Evolutionary conservation across 2,888 invertebrate species (phyloP), one percentile per base, ranked within the genome.

Genomic region (Stenotaenia linearis): DNA sequence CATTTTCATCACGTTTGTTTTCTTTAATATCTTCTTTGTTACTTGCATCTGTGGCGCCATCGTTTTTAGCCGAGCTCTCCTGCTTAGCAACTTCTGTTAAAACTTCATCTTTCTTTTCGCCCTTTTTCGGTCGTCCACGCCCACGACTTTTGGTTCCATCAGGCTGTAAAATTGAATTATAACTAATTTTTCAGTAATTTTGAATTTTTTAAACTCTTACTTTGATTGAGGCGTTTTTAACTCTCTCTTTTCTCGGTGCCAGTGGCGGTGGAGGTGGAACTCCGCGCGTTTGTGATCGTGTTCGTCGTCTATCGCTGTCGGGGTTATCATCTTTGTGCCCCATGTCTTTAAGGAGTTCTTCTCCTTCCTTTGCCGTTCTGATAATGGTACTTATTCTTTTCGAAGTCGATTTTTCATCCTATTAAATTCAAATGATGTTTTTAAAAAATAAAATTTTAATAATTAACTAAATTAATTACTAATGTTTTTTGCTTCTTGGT

Each of bases 361-460:
- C 78, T 30, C 78, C 69, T 78, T 78, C 78, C 32, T 69, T 25
- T n/a, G 78, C 69, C n/a, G 78, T 78, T 35, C 78, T 28, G n/a
- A 9, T n/a, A 32, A 9, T 78, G 7, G 69, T 69, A 32, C 78
- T 78, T 69, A 69, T 69, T 78, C 78, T 12, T 45, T 78, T 78
- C n/a, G 37, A n/a, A 32, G 32, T 37, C 32, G 30, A 21, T 35
- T 76, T 35, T 10, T 76, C 35, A 23, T 25, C 32, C 75, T 75
- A 28, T 30, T 4, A 75, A 75, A 75, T 69, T 7, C 69, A 28
- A 25, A 61, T 61, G n/a, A n/a, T n/a, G n/a, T n/a, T n/a, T n/a
- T n/a, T n/a, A n/a, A n/a, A n/a, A n/a, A n/a, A n/a, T 61, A 61
- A 69, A 69, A 28, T 15, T 25, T 7, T n/a, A 69, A 12, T 15